These are phyloP conservation scores for Cybosia mesomella DNA, from an alignment of 2,888 invertebrate species.

Conservation along the genomic window DNA sequence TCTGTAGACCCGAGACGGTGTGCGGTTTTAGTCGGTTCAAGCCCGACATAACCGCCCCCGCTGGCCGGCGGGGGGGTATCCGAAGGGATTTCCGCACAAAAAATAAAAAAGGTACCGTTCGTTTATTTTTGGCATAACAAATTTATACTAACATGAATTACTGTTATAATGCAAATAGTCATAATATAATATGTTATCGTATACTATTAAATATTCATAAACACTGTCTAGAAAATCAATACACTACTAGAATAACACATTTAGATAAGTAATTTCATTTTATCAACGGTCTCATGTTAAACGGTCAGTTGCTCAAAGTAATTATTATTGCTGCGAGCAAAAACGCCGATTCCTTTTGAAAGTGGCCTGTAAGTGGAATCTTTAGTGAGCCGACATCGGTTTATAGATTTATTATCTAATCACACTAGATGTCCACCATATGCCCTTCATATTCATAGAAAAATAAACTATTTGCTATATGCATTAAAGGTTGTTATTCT, in stretches of 20 bases:
- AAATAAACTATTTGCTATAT: constrained; percentile 17
- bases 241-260: background rate
- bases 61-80: too few species aligned
- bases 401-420: constrained; percentile 54
- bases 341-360: constrained; percentile 41
- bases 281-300: constrained; percentile 25
- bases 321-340: constrained; percentile 33
- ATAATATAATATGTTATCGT: background rate
- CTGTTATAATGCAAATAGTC: too few species aligned
- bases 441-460: constrained; percentile 5
- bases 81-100: too few species aligned
- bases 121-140: too few species aligned
- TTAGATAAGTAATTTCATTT: constrained; percentile 5
- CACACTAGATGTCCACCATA: constrained; percentile 47
- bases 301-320: constrained; percentile 28
- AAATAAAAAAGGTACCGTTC: too few species aligned
- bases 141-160: too few species aligned
- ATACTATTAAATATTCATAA: constrained; percentile 1
- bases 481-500: constrained; percentile 26
- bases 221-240: background rate
- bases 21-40: too few species aligned
- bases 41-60: too few species aligned
- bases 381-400: constrained; percentile 37
- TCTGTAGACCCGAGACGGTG: too few species aligned
- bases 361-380: constrained; percentile 47